phyloP scores from a whole-genome alignment of 2,888 invertebrate genomes.

The Oegoconia quadripuncta region DNA sequence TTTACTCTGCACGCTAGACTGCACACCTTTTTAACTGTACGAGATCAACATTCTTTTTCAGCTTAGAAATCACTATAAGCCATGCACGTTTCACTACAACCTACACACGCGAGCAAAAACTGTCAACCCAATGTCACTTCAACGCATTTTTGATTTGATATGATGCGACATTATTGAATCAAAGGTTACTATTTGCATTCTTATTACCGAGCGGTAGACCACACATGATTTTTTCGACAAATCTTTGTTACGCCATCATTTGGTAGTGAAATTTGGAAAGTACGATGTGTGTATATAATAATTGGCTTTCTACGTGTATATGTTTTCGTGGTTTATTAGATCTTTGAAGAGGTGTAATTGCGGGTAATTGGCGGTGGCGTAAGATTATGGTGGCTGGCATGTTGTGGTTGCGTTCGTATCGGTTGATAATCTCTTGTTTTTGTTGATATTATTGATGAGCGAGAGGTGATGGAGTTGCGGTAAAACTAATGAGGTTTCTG shows the following conservation, averaged over 20 bases:
- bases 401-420: no score
- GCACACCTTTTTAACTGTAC: not conserved
- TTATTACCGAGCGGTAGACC: conserved; percentile 14
- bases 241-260: conserved; percentile 31
- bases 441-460: no score
- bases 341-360: conserved; percentile 19
- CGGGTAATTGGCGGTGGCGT: conserved; percentile 16
- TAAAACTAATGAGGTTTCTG: no score
- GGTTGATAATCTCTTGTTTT: no score
- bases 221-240: conserved; percentile 16
- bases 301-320: conserved; percentile 22
- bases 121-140: conserved; percentile 8
- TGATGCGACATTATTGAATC: conserved; percentile 4
- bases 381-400: conserved; percentile 8
- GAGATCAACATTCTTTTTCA: conserved; percentile 6
- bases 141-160: conserved; percentile 11
- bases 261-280: conserved; percentile 42
- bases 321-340: conserved; percentile 17
- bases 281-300: conserved; percentile 24
- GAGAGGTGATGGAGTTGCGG: no score
- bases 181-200: conserved; percentile 13
- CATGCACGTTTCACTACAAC: conserved; percentile 18
- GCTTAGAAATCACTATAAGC: conserved; percentile 1
- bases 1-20: no score
- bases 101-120: conserved; percentile 12